Evolutionary conservation across 2,888 invertebrate genomes (phyloP), one percentile per base, ranked within the genome.

Genomic region (Congeria kusceri): DNA sequence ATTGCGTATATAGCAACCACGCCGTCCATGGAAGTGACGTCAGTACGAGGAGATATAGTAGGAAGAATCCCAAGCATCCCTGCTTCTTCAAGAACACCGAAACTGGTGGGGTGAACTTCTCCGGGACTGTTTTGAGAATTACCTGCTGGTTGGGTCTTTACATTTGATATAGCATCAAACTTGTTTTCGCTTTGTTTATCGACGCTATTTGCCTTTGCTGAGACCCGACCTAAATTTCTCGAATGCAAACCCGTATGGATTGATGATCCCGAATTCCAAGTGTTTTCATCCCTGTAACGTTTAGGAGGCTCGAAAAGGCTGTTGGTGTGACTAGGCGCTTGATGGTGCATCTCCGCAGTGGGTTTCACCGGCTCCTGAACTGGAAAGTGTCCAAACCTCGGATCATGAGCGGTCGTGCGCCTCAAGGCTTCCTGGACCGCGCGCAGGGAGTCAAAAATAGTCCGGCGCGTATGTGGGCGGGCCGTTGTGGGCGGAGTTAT

Each of bases 61-160:
- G 20, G 23, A 53, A 20, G 53, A 23, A 27, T 28, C 18, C 58
- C 71, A 29, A 65, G 62, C 71, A 72, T 72, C 28, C 57, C 58
- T 3, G 71, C 47, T 29, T 72, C 71, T 58, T 72, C 71, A 27
- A 46, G 15, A 23, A 64, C 46, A 39, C 58, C 58, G n/a, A 53
- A 53, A 25, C 9, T 53, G 1, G 53, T 53, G 23, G 53, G 53
- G 15, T 39, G 9, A 15, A 39, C 39, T 39, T 39, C 39, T 13
- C 13, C 39, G 11, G 39, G 39, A 39, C 15, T 39, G 39, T 39
- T 39, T 15, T 13, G 39, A 39, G 39, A 39, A 39, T 39, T 39
- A 39, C 15, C 39, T 39, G 39, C 39, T 39, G 3, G 39, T 39
- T 39, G 39, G 3, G 39, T 13, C 15, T 39, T 39, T 11, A 39